Evolutionary conservation across 2,113 vertebrate genomes (phyloP).

Genomic region (Sinocyclocheilus maitianheensis): DNA sequence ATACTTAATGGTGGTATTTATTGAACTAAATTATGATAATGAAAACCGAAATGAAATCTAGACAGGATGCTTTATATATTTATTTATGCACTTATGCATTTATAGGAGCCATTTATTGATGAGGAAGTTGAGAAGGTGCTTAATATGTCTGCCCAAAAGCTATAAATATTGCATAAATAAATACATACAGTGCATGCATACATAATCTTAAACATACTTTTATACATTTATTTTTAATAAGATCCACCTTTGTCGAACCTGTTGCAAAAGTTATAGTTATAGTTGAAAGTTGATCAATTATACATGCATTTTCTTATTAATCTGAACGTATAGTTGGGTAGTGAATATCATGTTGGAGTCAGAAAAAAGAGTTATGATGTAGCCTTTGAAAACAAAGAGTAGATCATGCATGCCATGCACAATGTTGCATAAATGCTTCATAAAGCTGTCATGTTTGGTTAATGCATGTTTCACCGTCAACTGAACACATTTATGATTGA

Average conservation of each 20-base stretch:
- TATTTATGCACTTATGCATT: neutral
- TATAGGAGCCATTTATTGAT: neutral
- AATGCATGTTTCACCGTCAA: neutral
- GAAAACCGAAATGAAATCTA: neutral
- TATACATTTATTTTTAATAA: neutral
- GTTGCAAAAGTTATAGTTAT: neutral
- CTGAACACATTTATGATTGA: slow-evolving; percentile 9
- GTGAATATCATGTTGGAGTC: neutral
- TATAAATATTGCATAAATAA: neutral
- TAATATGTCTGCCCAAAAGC: neutral
- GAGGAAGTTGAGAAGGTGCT: neutral
- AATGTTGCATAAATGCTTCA: slow-evolving; percentile 38
- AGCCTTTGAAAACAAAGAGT: neutral
- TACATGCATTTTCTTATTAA: neutral
- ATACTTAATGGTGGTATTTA: neutral
- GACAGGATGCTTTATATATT: neutral
- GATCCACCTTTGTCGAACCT: neutral
- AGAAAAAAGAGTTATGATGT: neutral
- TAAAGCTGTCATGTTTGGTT: slow-evolving; percentile 16
- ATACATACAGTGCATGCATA: no score
- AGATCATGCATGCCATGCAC: neutral
- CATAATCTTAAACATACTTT: neutral
- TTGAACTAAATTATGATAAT: neutral
- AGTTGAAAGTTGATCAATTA: neutral
- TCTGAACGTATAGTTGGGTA: neutral